Evolutionary conservation across 2,797 vertebrate genomes (phyloP), one percentile per base, ranked within the genome.

Genomic region (Neostethus bicornis): DNA sequence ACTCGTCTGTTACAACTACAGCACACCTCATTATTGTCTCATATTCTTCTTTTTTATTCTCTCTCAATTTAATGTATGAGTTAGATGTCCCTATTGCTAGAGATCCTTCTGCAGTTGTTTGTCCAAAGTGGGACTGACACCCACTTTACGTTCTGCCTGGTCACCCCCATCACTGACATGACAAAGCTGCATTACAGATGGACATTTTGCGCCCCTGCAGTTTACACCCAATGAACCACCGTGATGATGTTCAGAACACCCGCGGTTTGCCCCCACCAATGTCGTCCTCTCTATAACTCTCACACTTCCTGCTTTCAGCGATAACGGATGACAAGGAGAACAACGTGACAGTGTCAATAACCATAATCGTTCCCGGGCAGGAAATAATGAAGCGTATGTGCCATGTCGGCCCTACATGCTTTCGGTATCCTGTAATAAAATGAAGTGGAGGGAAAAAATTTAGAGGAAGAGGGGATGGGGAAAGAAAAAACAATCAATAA

Each of bases 291-390:
- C n/a, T n/a, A n/a, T n/a, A n/a, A 17, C 16, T 5, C 37, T n/a
- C n/a, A n/a, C 3, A 13, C 25, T 11, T 16, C 8, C 16, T 48
- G 60, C 1, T 25, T 54, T 32, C 35, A 1, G 83, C 46, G 91
- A 93, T 94, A 91, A 93, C 91, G 66, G 86, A 80, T 66, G 71
- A 91, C 83, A 87, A 87, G 87, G 76, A 61, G 44, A 43, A 42
- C 61, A 91, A 94, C 91, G 87, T 94, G 94, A 94, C 92, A 91
- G 77, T 83, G 88, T 93, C 93, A 95, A 94, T 94, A 94, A 87
- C 91, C 82, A 89, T 94, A 94, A 94, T 89, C 86, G 85, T 83
- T 89, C 87, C 74, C 58, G 80, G 90, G 86, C 80, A 79, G 90
- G 80, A 92, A 92, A 92, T 93, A 93, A 95, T 93, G 91, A 93